A percentile compares a stretch with the other conserved stretches of the same genome.
phyloP scores from a whole-genome alignment of 2,113 vertebrate genomes.

The Petromus typicus region DNA sequence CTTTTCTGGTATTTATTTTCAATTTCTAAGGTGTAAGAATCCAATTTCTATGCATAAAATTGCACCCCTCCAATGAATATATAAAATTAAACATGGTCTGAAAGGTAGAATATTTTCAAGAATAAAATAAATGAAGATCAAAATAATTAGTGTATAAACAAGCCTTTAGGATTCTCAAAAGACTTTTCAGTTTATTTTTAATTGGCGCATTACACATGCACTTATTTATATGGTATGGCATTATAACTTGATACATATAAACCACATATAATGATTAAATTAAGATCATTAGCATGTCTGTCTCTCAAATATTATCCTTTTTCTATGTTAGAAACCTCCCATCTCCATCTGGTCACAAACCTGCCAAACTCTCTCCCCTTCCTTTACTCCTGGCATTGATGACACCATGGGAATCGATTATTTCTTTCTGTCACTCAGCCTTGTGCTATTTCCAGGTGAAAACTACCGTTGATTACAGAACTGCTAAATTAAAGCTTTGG shows the following conservation, averaged over 20 bases:
- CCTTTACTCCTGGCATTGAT: neutral
- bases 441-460: slow-evolving; percentile 21
- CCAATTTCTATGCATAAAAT: slow-evolving; percentile 32
- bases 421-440: slow-evolving; percentile 65
- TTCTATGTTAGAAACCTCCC: neutral
- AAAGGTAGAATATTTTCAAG: slow-evolving; percentile 59
- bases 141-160: slow-evolving; percentile 47
- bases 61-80: slow-evolving; percentile 1
- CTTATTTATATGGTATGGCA: neutral
- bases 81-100: slow-evolving; percentile 52
- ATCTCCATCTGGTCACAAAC: neutral
- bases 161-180: slow-evolving; percentile 30
- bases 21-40: neutral
- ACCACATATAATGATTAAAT: neutral
- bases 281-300: neutral
- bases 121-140: slow-evolving; percentile 38
- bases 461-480: slow-evolving; percentile 77
- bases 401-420: neutral
- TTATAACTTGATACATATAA: neutral
- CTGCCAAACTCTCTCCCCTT: neutral
- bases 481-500: slow-evolving; percentile 75
- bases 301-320: slow-evolving; percentile 6
- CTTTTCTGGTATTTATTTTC: slow-evolving; percentile 13
- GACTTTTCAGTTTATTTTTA: slow-evolving; percentile 9
- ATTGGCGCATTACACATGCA: neutral